Conservation (phyloP, 2,113 vertebrate genomes). For the Silurus meridionalis region DNA sequence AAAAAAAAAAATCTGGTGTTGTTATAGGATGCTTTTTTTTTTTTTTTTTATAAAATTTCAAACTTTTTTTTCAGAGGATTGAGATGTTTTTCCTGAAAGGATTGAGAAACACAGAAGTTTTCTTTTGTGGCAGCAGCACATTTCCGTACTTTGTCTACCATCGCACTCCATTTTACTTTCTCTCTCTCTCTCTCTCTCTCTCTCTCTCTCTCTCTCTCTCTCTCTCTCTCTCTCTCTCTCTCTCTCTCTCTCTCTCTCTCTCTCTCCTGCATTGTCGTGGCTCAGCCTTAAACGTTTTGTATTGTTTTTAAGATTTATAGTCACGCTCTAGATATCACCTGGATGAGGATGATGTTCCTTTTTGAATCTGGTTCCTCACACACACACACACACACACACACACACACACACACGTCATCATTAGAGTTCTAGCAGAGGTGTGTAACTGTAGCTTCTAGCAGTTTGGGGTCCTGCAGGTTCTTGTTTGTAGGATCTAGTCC, state of each 20-base stretch:
- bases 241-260: background rate
- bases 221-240: too few relatives aligned
- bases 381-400: conserved; percentile 56
- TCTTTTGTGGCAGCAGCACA: background rate
- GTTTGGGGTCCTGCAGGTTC: too few relatives aligned
- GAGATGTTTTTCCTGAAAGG: too few relatives aligned
- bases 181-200: conserved; percentile 52
- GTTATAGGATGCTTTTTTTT: too few relatives aligned
- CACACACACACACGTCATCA: conserved; percentile 50
- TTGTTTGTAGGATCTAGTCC: background rate
- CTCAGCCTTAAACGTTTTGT: conserved; percentile 68
- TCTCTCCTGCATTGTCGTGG: conserved; percentile 73
- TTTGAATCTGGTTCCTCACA: background rate
- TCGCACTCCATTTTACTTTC: conserved; percentile 34
- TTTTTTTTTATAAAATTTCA: too few relatives aligned
- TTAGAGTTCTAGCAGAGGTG: background rate
- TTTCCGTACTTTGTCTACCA: conserved; percentile 2
- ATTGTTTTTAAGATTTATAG: too few relatives aligned
- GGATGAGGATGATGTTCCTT: too few relatives aligned
- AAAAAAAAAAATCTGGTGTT: background rate
- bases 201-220: background rate
- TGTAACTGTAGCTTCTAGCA: too few relatives aligned
- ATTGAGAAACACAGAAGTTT: background rate
- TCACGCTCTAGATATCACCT: too few relatives aligned
- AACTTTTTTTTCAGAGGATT: too few relatives aligned